These are phyloP conservation scores for Dicranocentrus wangi DNA, from an alignment of 2,888 invertebrate genomes.

Conservation along the genomic window DNA sequence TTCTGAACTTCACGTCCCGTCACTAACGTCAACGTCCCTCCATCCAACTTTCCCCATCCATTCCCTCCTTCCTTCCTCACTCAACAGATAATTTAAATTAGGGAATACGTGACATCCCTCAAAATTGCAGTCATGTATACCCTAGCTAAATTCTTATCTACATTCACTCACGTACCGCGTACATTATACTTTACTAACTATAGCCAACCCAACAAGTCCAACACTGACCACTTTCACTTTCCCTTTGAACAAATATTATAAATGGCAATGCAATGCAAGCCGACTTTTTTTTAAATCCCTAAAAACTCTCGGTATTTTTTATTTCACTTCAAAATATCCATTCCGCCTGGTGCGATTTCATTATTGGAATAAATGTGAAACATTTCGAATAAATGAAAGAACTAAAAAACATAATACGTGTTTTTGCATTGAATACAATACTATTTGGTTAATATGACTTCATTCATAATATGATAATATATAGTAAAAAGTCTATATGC, in stretches of 20 bases:
- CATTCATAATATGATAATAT: too few relatives aligned
- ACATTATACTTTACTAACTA: background rate
- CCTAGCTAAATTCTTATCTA: background rate
- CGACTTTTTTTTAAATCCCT: background rate
- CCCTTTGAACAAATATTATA: background rate
- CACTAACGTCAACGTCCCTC: too few relatives aligned
- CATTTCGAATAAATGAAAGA: constrained; percentile 45
- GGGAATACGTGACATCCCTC: too few relatives aligned
- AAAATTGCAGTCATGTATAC: too few relatives aligned
- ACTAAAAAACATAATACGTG: constrained; percentile 51
- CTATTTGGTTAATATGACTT: constrained; percentile 41
- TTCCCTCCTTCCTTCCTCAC: background rate
- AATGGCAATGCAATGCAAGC: constrained; percentile 14
- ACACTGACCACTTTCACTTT: background rate
- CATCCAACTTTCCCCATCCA: background rate
- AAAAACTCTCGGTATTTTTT: background rate
- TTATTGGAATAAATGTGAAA: constrained; percentile 24
- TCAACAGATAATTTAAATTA: too few relatives aligned
- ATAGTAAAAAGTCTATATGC: background rate
- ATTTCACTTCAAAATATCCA: background rate
- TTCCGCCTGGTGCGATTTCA: background rate
- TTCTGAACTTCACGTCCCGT: constrained; percentile 54
- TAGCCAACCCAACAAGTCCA: too few relatives aligned
- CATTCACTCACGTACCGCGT: background rate
- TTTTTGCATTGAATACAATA: constrained; percentile 52